These are phyloP conservation scores for Hapalemur alaotrensis DNA, from an alignment of 2,797 vertebrate genomes.

Conservation along the genomic window DNA sequence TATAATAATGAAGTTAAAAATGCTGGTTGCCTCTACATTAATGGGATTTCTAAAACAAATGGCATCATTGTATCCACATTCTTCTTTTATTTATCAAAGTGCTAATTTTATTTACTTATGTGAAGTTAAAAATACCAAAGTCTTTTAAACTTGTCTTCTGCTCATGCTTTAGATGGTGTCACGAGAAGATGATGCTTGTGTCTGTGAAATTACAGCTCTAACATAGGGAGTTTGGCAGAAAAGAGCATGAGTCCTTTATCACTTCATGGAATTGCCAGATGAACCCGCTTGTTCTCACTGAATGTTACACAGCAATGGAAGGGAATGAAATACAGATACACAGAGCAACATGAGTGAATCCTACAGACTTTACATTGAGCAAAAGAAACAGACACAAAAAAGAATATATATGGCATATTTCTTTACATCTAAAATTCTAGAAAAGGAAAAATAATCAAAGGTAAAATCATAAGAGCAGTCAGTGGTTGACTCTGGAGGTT, in stretches of 20 bases:
- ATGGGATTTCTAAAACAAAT: neutral
- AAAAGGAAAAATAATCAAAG: neutral
- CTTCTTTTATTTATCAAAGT: neutral
- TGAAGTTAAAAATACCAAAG: neutral
- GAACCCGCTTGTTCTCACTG: accelerated
- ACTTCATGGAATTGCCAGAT: accelerated
- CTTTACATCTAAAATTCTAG: neutral
- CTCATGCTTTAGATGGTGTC: neutral
- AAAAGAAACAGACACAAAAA: neutral
- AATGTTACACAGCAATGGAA: neutral
- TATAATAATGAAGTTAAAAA: neutral
- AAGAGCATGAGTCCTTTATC: neutral
- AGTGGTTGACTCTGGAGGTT: neutral
- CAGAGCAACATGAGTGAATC: neutral
- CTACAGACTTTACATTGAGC: neutral
- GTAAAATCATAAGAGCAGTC: neutral
- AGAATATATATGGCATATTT: neutral
- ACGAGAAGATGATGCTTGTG: neutral
- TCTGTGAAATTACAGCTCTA: neutral
- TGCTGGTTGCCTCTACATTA: neutral
- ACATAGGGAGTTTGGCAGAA: neutral
- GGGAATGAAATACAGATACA: neutral
- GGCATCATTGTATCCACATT: neutral
- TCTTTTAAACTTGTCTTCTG: neutral
- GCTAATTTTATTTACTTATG: neutral